Evolutionary conservation across 1,140 invertebrate species (phyloP), one percentile per base, ranked within the genome.

Genomic region (Acromyrmex heyeri): DNA sequence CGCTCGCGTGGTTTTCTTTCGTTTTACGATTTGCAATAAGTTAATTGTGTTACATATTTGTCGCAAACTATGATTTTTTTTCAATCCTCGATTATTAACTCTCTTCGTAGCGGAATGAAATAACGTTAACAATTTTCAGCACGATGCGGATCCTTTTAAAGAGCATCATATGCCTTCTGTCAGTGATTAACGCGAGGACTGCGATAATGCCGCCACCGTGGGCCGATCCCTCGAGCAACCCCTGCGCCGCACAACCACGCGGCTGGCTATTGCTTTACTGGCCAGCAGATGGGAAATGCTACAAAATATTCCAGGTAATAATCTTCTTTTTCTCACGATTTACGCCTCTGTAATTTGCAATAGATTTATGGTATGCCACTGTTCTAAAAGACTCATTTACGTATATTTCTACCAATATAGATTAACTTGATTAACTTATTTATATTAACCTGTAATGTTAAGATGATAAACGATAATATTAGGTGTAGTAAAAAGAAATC

Each of bases 221-320:
- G 98, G 97, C 97, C 24, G 96, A 98, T 94, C 97, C 97, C 1
- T 95, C 96, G 10, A 96, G 96, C 87, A 98, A 98, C 94, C 98
- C 98, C 0, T 98, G 98, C 87, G 97, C 97, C 5, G 94, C 96
- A 1, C 96, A 97, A 93, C 97, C 97, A 0, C 95, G 97, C 65
- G 97, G 97, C 18, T 98, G 98, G 98, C 97, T 98, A 90, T 95
- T 98, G 87, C 95, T 98, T 27, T 98, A 97, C 93, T 98, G 98
- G 98, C 97, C 97, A 0, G 95, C 96, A 0, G 97, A 98, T 91
- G 97, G 97, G 85, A 97, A 97, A 94, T 98, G 98, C 93, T 98
- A 98, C 93, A 97, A 97, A 93, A 98, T 98, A 94, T 98, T 98
- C 92, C 96, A 97, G 95, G 94, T 89, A 70, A 55, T 70, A 83